phyloP scores from a whole-genome alignment of 2,113 vertebrate species.

The Gasterosteus aculeatus region DNA sequence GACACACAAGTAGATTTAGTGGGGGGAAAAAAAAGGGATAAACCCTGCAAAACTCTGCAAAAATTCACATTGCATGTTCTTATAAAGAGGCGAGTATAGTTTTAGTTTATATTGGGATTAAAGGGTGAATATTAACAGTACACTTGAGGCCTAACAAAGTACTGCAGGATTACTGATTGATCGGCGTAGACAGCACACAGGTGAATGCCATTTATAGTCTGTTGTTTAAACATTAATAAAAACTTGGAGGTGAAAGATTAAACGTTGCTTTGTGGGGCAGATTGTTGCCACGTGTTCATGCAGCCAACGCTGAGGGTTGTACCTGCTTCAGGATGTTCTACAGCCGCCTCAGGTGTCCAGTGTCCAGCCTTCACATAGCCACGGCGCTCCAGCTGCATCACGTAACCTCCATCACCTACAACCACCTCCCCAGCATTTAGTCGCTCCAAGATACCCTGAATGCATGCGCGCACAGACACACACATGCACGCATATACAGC shows the following conservation, averaged over 20 bases:
- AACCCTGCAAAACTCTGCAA: background rate
- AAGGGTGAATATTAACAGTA: background rate
- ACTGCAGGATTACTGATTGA: background rate
- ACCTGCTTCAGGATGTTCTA: constrained; percentile 92
- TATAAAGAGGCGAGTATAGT: background rate
- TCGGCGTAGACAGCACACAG: background rate
- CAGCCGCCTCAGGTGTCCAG: constrained; percentile 90
- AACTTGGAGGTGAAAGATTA: background rate
- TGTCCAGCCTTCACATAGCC: constrained; percentile 90
- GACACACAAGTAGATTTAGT: background rate
- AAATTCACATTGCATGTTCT: background rate
- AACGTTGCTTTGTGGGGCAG: background rate
- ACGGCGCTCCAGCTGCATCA: constrained; percentile 88
- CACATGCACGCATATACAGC: background rate
- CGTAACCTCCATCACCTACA: constrained; percentile 90
- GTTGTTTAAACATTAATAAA: background rate
- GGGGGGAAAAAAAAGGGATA: background rate
- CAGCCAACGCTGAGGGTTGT: background rate
- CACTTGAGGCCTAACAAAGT: background rate
- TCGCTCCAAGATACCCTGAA: constrained; percentile 87
- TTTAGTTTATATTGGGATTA: background rate
- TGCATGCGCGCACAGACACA: background rate
- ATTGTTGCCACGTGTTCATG: background rate
- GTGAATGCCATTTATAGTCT: background rate
- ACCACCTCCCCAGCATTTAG: constrained; percentile 87